Percentiles rank a stretch among this genome's conserved stretches.
Evolutionary conservation across 2,797 vertebrate species (phyloP).

Genomic region (Notamacropus eugenii): DNA sequence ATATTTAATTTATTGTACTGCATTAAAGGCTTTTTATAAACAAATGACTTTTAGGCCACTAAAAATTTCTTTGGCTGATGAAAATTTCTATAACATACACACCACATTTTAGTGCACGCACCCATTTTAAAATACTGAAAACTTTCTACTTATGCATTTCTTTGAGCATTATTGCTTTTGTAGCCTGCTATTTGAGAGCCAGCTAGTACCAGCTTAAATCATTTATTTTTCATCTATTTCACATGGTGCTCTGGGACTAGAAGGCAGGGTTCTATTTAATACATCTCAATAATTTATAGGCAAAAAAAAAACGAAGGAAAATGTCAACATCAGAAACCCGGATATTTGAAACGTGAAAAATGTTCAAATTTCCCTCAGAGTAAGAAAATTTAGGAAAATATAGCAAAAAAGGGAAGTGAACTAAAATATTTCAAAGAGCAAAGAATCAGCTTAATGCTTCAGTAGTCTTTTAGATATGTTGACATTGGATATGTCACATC

Average conservation of each 20-base stretch:
- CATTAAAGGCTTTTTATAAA: background rate
- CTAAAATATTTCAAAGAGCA: slow-evolving; percentile 62
- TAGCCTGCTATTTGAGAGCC: slow-evolving; percentile 46
- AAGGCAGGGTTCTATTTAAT: slow-evolving; percentile 65
- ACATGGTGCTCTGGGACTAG: slow-evolving; percentile 47
- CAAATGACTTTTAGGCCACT: slow-evolving; percentile 48
- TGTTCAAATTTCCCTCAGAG: slow-evolving; percentile 63
- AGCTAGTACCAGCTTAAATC: slow-evolving; percentile 60
- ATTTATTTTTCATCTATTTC: slow-evolving; percentile 69
- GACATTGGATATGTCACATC: background rate
- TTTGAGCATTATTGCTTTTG: slow-evolving; percentile 53
- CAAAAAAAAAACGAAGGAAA: slow-evolving; percentile 59
- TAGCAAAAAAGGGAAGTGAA: slow-evolving; percentile 51
- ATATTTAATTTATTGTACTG: background rate
- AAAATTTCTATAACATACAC: slow-evolving; percentile 17
- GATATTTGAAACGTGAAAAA: slow-evolving; percentile 68
- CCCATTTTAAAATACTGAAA: slow-evolving; percentile 33
- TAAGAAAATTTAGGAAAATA: slow-evolving; percentile 73
- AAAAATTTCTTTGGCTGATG: slow-evolving; percentile 51
- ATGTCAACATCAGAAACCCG: slow-evolving; percentile 58
- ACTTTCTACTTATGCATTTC: slow-evolving; percentile 44
- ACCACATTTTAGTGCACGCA: slow-evolving; percentile 18
- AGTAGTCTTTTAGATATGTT: background rate
- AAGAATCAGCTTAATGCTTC: slow-evolving; percentile 41
- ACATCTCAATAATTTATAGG: slow-evolving; percentile 69